A percentile compares a stretch with the other conserved stretches of the same genome.
Evolutionary conservation across 2,797 vertebrate genomes (phyloP).

Genomic region (Leucoraja ocellata): DNA sequence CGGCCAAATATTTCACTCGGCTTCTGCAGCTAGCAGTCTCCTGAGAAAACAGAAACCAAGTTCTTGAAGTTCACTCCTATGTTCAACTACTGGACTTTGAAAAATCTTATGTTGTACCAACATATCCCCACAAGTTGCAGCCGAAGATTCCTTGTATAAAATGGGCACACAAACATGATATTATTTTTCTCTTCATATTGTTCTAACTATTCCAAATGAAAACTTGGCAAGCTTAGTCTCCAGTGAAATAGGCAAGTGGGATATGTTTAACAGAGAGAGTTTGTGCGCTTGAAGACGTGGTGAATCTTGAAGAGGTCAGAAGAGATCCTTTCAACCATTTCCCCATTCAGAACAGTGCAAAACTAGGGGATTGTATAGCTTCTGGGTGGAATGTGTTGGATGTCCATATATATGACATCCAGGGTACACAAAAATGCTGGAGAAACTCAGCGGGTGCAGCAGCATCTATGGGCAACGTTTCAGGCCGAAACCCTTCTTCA

Average conservation of each 20-base stretch:
- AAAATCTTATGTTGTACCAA: not conserved
- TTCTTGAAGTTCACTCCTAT: not conserved
- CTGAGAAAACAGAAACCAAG: not conserved
- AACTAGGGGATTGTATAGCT: not conserved
- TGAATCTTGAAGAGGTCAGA: not conserved
- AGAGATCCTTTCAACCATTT: not conserved
- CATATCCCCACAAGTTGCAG: not conserved
- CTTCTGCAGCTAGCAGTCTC: slow-evolving; percentile 10
- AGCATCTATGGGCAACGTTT: no score
- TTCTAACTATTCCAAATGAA: no score
- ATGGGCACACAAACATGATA: not conserved
- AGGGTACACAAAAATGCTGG: no score
- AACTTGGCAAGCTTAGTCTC: no score
- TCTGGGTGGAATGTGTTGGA: not conserved
- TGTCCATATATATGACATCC: no score
- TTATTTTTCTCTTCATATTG: no score
- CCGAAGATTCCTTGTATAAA: no score
- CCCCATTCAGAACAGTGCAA: not conserved
- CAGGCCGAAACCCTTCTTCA: no score
- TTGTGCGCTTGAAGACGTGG: not conserved
- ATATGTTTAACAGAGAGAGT: no score
- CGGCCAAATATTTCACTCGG: slow-evolving; percentile 25
- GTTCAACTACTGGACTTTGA: no score
- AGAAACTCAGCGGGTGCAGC: no score
- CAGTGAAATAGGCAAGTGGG: not conserved